phyloP scores from a whole-genome alignment of 2,113 vertebrate species.

The Seriola quinqueradiata region DNA sequence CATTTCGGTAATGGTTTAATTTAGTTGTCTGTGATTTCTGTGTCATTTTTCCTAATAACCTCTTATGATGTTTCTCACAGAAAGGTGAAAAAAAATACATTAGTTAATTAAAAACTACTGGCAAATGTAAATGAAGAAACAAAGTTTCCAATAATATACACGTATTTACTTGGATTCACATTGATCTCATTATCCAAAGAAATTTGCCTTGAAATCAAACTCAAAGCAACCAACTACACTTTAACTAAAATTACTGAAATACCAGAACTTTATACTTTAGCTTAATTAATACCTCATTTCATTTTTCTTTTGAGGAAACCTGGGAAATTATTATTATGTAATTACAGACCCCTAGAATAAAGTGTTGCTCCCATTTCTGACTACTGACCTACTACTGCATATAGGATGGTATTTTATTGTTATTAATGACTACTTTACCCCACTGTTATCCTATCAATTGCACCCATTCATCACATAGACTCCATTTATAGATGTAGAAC shows the following conservation, averaged over 20 bases:
- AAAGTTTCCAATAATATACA: neutral
- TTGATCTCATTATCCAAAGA: neutral
- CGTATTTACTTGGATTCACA: neutral
- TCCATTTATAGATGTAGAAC: constrained; percentile 63
- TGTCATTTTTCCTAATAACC: neutral
- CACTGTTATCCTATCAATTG: constrained; percentile 21
- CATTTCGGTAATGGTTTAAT: neutral
- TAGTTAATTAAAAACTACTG: neutral
- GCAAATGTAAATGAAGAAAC: neutral
- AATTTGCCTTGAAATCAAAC: neutral
- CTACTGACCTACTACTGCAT: constrained; percentile 21
- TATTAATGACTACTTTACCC: constrained; percentile 61
- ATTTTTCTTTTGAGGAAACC: neutral
- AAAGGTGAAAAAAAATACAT: neutral
- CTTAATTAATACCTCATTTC: neutral
- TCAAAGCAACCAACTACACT: neutral
- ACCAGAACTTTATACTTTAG: neutral
- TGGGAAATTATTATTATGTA: neutral
- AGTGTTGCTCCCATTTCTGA: neutral
- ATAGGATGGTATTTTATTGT: constrained; percentile 31
- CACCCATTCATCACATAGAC: constrained; percentile 61
- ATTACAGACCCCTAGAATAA: neutral
- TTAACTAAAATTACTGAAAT: neutral
- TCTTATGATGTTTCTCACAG: neutral
- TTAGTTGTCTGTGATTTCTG: neutral